Base-by-base conservation (phyloP, 2,888 invertebrate genomes). In the Synergus itoensis region DNA sequence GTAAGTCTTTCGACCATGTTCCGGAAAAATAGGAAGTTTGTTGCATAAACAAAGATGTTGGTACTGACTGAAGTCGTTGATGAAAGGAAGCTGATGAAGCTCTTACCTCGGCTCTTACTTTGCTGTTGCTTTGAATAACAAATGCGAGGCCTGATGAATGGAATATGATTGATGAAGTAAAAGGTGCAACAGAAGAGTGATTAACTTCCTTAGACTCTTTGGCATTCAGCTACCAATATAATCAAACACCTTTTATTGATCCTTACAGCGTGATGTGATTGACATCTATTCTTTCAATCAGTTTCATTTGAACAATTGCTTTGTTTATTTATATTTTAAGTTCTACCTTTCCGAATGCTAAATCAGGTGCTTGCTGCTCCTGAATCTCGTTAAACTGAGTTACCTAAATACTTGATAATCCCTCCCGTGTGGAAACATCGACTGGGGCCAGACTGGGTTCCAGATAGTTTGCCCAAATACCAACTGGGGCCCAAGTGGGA, bases 381-480 rank as follows among this genome's bases (percentile, higher is more conserved):
- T 48, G 36, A n/a, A 16, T 48, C 36, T 48, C n/a, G 48, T 73
- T n/a, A 73, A 73, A 73, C 69, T 73, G 36, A 48, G 69, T 73
- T 73, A 48, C n/a, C n/a, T 73, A 73, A 73, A 73, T 73, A 48
- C 69, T 73, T 73, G 36, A 53, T 73, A 48, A 53, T 48, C 48
- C 28, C 36, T n/a, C n/a, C n/a, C n/a, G n/a, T n/a, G n/a, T n/a
- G n/a, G n/a, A n/a, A n/a, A n/a, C n/a, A n/a, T n/a, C n/a, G n/a
- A n/a, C n/a, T n/a, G n/a, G n/a, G n/a, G n/a, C n/a, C n/a, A n/a
- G n/a, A n/a, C n/a, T n/a, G n/a, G n/a, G n/a, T n/a, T n/a, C n/a
- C n/a, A n/a, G n/a, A n/a, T n/a, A n/a, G n/a, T n/a, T n/a, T n/a
- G n/a, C n/a, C n/a, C n/a, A n/a, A n/a, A n/a, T n/a, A n/a, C n/a